Base-by-base conservation (phyloP, 2,888 invertebrate genomes). In the Drosophila neotestacea region DNA sequence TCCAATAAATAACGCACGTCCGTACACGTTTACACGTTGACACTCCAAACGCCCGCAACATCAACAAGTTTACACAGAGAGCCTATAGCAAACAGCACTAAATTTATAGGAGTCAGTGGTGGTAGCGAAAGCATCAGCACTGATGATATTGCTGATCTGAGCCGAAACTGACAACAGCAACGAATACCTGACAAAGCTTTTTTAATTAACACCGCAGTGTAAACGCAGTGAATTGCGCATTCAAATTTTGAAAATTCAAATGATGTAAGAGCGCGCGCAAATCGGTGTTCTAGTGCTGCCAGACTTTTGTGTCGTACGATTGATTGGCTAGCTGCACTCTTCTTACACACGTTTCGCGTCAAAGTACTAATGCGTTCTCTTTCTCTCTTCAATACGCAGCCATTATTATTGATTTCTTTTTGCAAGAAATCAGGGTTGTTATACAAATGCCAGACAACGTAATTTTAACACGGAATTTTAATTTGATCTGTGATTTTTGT, bases 151-250 rank as follows among this genome's bases (percentile, higher is more conserved):
- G 80, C 69, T 83, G 82, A 79, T 85, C 85, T 79, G 62, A 82
- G 68, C 70, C 65, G 51, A 51, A 59, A 58, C 64, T 67, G 60
- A 62, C 65, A 63, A 70, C 60, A 56, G 65, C 51, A 71, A 32
- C 54, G 62, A 73, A 73, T 42, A 36, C 11, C 51, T 38, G 55
- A 51, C 51, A 22, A 42, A 78, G 88, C 80, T 82, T 71, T 67
- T 85, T 83, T 80, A 83, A 84, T 84, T 84, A 88, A 60, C 86
- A 83, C 47, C 41, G 13, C 34, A 28, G 52, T 83, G 86, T 60
- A 75, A 85, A 71, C 59, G 59, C 64, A 81, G 52, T 66, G 36
- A 70, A 60, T 56, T 67, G 65, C 63, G 61, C 62, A 42, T 42
- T 66, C 60, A 46, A 64, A 65, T 34, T 46, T 16, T 34, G 4